Base-by-base conservation (phyloP, 53 echinoderm and acorn worm species). In the Mesocentrotus franciscanus region DNA sequence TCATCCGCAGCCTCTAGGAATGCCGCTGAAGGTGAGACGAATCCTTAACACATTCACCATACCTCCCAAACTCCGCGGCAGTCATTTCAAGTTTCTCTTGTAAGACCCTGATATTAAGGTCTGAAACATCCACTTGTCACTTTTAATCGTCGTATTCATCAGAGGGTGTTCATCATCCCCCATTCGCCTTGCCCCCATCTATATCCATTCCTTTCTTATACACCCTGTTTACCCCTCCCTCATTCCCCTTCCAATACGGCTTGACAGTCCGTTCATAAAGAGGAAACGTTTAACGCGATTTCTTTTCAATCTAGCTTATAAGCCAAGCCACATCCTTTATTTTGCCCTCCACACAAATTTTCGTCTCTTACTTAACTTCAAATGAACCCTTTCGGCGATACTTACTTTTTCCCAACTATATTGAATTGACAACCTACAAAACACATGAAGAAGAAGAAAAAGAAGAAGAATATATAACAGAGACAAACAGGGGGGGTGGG, bases 231-330 rank as follows among this genome's bases (percentile, higher is more conserved):
- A 91, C 91, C 91, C 91, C 91, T 70, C 62, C 42, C 70, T 36
- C 70, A 35, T 34, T 61, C 70, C 36, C 7, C 61, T n/a, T 22
- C 62, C 34, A 91, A 91, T 32, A 6, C 90, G 34, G 7, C 29
- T 66, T 24, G 36, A 10, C 91, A 91, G 32, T 8, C 62, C 91
- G 29, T 68, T 33, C 27, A 20, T 91, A 42, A 91, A 91, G 66
- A 91, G 91, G 91, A 91, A 91, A 70, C 91, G 68, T 68, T 91
- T 91, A 91, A 91, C 91, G 91, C 68, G 91, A 91, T 91, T 91
- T 91, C 20, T 64, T 30, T 91, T 91, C 91, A 91, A 39, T 10
- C 87, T 13, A 58, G 55, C 55, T 84, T 17, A 84, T 84, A 84
- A 84, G 58, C 87, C 87, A 87, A 87, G 56, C 56, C 87, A n/a